A percentile compares a stretch with the other conserved stretches of the same genome.
phyloP scores from a whole-genome alignment of 2,888 invertebrate genomes.

The Mythimna pallens region DNA sequence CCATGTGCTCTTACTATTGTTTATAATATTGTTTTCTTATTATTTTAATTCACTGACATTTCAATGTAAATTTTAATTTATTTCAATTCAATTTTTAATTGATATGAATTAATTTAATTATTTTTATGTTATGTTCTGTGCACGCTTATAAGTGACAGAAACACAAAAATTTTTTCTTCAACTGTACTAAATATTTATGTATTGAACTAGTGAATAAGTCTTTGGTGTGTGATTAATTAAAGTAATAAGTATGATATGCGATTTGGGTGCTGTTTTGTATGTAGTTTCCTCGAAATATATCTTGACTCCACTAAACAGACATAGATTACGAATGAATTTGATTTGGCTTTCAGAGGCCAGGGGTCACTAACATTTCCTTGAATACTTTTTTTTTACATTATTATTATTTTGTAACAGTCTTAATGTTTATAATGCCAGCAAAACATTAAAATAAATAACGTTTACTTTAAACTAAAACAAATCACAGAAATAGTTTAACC shows the following conservation, averaged over 20 bases:
- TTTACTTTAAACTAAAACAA: background rate
- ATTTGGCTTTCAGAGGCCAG: background rate
- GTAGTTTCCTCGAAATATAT: background rate
- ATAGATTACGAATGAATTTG: background rate
- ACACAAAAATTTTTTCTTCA: too few relatives aligned
- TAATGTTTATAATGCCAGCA: background rate
- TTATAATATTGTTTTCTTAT: too few relatives aligned
- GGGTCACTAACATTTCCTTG: background rate
- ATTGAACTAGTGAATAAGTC: too few relatives aligned
- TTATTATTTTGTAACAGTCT: background rate
- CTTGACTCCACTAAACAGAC: slow-evolving; percentile 20
- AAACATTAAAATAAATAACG: background rate
- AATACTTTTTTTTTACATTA: background rate
- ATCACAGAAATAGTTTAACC: background rate
- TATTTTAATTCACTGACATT: too few relatives aligned
- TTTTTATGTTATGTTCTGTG: too few relatives aligned
- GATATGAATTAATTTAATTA: too few relatives aligned
- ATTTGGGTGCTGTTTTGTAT: slow-evolving; percentile 14
- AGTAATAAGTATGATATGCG: background rate
- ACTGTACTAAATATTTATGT: too few relatives aligned
- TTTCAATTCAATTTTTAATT: too few relatives aligned
- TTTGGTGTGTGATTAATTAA: background rate
- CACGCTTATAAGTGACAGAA: too few relatives aligned
- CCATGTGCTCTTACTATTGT: too few relatives aligned
- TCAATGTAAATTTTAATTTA: too few relatives aligned